phyloP scores from a whole-genome alignment of 2,113 vertebrate genomes.

The Lampris megalopsis region DNA sequence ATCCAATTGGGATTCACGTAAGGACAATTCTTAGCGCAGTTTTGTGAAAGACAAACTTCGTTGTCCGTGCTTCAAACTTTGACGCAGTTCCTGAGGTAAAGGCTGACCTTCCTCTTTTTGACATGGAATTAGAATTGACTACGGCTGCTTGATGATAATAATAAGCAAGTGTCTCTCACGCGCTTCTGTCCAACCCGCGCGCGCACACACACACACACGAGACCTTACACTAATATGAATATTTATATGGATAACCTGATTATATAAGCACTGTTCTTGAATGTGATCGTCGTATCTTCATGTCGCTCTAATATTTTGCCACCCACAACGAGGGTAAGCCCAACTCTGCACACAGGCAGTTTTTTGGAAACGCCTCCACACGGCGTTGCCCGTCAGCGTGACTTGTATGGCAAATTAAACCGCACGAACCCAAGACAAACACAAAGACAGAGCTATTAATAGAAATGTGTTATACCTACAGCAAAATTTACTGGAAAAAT shows the following conservation, averaged over 20 bases:
- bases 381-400: conserved; percentile 46
- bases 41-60: no score
- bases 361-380: conserved; percentile 79
- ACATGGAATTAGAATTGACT: no score
- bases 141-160: no score
- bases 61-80: no score
- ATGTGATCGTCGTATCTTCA: conserved; percentile 1
- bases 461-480: conserved; percentile 40
- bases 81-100: no score
- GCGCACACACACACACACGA: no score
- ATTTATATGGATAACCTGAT: not conserved
- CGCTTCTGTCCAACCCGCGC: no score
- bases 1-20: not conserved
- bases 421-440: conserved; percentile 67
- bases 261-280: not conserved
- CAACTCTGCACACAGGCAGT: conserved; percentile 29
- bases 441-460: conserved; percentile 65
- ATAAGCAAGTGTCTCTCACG: not conserved
- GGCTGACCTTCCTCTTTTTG: no score
- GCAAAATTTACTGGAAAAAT: conserved; percentile 68
- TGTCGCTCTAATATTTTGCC: conserved; percentile 4
- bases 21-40: not conserved
- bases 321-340: conserved; percentile 25
- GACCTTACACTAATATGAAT: no score
- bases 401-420: conserved; percentile 57